Base-by-base conservation (phyloP, 2,113 vertebrate species). In the Grammomys surdaster region DNA sequence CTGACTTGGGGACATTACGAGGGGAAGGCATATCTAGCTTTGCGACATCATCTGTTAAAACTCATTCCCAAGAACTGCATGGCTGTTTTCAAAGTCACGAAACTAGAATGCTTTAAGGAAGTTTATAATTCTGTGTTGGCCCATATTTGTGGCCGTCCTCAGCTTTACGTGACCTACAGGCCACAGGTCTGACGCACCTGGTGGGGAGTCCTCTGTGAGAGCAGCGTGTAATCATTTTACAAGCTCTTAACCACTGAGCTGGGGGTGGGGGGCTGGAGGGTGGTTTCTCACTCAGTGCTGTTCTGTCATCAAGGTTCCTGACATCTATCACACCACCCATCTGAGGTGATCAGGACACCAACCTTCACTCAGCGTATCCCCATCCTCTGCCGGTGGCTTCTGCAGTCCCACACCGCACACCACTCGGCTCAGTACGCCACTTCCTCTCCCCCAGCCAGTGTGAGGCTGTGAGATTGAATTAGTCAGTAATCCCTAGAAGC, bases 341-440 rank as follows among this genome's bases (percentile, higher is more conserved):
- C 80, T 69, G 73, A 46, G 58, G 75, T 48, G 40, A 77, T 70
- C 40, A 40, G 58, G 76, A 24, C 65, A 63, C 20, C 0, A 14
- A 20, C 70, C 46, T 48, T 70, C 78, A 60, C 16, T 28, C 80
- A 4, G 12, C 22, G 17, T 84, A 48, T 19, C 60, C 58, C 56
- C 5, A 4, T 26, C 16, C 65, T 54, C 88, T 10, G 4, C 2
- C 17, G 60, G 81, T 46, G n/a, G 36, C 46, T 20, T 72, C 46
- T 72, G 40, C 33, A 48, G 54, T 36, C 56, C 28, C 1, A 1
- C 0, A 12, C 19, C n/a, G 56, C 1, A 9, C 0, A 36, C 0
- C 72, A 58, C 48, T 7, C n/a, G 69, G 46, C 65, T 78, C 36
- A 10, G 13, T 22, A 46, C 16, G 28, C 58, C 4, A 14, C 36